Conservation (phyloP, 2,797 vertebrate genomes). For the Ptychobarbus kaznakovi region DNA sequence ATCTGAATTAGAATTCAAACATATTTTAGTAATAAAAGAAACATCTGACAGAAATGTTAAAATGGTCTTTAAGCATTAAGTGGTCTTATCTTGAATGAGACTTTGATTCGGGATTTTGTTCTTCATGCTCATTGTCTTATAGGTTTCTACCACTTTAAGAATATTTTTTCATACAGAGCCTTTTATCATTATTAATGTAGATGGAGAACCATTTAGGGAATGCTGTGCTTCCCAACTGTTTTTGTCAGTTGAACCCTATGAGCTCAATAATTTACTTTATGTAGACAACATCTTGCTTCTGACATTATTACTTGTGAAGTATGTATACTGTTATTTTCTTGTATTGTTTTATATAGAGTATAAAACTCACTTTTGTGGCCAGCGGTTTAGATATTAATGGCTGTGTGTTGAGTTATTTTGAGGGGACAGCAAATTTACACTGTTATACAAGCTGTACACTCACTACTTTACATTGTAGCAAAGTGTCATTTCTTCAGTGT, state of each 20-base stretch:
- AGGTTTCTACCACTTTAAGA: background rate
- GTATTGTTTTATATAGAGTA: background rate
- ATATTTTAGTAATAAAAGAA: too few relatives aligned
- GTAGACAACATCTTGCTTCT: background rate
- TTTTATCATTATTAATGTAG: constrained; percentile 22
- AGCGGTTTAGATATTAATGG: too few relatives aligned
- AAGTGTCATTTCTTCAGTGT: too few relatives aligned
- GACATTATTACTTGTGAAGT: background rate
- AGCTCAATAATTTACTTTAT: constrained; percentile 7
- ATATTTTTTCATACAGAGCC: background rate
- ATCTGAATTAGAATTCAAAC: background rate
- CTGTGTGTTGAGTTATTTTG: too few relatives aligned
- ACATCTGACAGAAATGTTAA: background rate
- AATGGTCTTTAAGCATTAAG: background rate
- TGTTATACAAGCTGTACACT: too few relatives aligned
- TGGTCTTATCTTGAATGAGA: background rate
- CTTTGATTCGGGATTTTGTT: background rate
- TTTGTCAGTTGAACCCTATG: constrained; percentile 11
- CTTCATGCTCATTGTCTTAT: background rate
- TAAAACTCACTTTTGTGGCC: too few relatives aligned
- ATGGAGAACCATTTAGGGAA: constrained; percentile 3
- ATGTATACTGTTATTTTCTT: background rate
- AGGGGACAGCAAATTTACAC: too few relatives aligned
- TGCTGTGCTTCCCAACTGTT: constrained; percentile 17
- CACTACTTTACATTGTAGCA: too few relatives aligned